Evolutionary conservation across 1,140 invertebrate species (phyloP).

Genomic region (Scaptomyza hsui): DNA sequence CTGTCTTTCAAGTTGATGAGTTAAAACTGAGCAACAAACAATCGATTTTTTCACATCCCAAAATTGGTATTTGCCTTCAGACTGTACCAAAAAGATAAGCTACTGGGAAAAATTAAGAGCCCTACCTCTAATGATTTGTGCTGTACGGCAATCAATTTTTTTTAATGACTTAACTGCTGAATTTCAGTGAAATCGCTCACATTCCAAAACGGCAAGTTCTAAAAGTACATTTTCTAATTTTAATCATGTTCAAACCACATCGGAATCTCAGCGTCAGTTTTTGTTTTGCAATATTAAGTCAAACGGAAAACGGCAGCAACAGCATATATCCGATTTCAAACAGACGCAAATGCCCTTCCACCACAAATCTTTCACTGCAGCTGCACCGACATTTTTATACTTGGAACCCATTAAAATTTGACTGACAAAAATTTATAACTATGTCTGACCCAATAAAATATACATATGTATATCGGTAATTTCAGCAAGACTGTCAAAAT

Average conservation of each 20-base stretch:
- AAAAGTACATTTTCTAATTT: constrained; percentile 38
- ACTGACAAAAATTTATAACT: too few species aligned
- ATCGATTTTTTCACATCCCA: too few species aligned
- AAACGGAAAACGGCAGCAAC: constrained; percentile 31
- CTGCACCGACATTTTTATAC: constrained; percentile 19
- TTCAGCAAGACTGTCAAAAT: too few species aligned
- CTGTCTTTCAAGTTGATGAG: too few species aligned
- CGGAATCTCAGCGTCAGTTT: constrained; percentile 72
- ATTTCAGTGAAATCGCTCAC: constrained; percentile 4
- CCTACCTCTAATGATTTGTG: too few species aligned
- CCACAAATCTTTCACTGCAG: constrained; percentile 76
- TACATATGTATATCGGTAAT: constrained; percentile 12
- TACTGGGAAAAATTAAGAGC: too few species aligned
- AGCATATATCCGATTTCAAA: constrained; percentile 63
- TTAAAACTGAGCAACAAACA: too few species aligned
- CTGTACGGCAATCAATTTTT: too few species aligned
- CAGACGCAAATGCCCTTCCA: constrained; percentile 43
- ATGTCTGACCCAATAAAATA: too few species aligned
- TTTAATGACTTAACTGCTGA: too few species aligned
- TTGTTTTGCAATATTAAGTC: constrained; percentile 64
- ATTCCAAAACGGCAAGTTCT: constrained; percentile 29
- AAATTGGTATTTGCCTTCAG: too few species aligned
- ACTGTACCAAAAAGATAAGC: too few species aligned
- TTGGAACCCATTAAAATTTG: background rate
- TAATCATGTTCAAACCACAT: constrained; percentile 65